phyloP scores from a whole-genome alignment of 2,113 vertebrate species.

The Scopus umbretta region DNA sequence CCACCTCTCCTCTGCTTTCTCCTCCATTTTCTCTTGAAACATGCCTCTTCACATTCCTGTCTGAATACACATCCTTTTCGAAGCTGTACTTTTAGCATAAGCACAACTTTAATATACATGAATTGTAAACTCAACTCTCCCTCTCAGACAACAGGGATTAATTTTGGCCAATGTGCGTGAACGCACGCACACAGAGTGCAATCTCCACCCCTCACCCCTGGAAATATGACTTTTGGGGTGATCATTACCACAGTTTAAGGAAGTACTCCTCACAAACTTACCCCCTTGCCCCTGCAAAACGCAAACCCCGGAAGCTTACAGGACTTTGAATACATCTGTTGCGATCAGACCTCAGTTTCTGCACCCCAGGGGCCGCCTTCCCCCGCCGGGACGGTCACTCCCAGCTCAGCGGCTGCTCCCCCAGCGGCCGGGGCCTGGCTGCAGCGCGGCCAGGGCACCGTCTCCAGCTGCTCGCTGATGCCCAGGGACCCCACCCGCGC shows the following conservation, averaged over 20 bases:
- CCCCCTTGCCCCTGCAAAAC: background rate
- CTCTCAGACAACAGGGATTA: background rate
- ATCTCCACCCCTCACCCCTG: background rate
- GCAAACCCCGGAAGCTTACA: background rate
- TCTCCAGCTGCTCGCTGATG: no score
- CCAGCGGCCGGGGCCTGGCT: background rate
- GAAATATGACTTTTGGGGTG: accelerated
- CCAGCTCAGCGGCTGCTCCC: background rate
- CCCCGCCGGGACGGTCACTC: accelerated
- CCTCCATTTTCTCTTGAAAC: background rate
- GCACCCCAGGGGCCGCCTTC: no score
- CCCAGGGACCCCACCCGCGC: accelerated
- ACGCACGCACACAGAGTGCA: no score
- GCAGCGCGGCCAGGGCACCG: accelerated
- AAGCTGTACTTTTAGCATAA: background rate
- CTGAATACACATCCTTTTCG: background rate
- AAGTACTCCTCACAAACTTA: background rate
- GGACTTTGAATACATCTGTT: accelerated
- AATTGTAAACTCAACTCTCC: background rate
- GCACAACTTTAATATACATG: background rate
- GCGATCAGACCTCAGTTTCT: no score
- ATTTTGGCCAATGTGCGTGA: background rate
- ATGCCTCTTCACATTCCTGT: background rate
- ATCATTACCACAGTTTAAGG: background rate
- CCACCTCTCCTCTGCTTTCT: background rate